phyloP scores from a whole-genome alignment of 2,797 vertebrate genomes.

The Danio aesculapii region DNA sequence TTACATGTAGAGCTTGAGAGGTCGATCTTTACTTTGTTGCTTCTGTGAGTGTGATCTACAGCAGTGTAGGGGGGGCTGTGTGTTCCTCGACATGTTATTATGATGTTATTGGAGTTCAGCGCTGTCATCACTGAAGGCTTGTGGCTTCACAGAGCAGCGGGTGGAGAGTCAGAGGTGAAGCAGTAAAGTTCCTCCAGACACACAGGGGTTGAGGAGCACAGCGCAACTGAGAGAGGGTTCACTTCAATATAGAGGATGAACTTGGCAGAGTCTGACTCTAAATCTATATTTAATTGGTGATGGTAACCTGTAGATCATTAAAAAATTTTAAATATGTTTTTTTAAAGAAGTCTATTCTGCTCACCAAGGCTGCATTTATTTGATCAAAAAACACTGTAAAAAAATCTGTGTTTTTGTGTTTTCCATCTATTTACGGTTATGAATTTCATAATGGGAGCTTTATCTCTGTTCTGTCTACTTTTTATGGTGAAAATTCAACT shows the following conservation, averaged over 20 bases:
- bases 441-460: too few species aligned
- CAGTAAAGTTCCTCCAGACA: neutral
- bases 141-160: conserved; percentile 14
- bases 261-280: conserved; percentile 11
- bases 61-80: conserved; percentile 2
- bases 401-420: too few species aligned
- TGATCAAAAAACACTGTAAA: too few species aligned
- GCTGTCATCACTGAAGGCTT: conserved; percentile 22
- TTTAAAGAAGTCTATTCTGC: too few species aligned
- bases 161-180: conserved; percentile 28
- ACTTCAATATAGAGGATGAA: neutral
- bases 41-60: neutral
- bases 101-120: conserved; percentile 14
- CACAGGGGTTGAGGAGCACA: neutral
- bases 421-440: too few species aligned
- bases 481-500: too few species aligned
- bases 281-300: conserved; percentile 22
- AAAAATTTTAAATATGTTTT: too few species aligned
- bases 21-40: conserved; percentile 1
- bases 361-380: too few species aligned
- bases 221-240: neutral
- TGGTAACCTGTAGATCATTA: neutral
- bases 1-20: neutral
- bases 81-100: conserved; percentile 2
- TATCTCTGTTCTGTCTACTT: too few species aligned